Evolutionary conservation across 2,888 invertebrate genomes (phyloP).

Genomic region (Macroteleia sp.): DNA sequence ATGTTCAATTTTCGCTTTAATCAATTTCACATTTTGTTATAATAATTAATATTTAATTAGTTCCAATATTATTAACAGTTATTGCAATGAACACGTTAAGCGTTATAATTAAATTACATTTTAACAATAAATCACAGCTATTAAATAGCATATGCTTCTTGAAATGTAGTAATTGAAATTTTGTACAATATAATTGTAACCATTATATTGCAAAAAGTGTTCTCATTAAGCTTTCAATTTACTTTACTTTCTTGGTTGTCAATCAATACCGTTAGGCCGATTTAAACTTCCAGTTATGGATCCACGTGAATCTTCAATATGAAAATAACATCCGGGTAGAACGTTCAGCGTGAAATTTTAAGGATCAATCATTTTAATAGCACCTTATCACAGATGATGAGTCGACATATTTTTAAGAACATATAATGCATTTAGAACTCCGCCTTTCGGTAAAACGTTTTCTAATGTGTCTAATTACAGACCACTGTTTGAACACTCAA

Average conservation of each 20-base stretch:
- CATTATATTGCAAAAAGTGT: conserved; percentile 9
- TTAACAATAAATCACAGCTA: no score
- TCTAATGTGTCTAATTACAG: conserved; percentile 76
- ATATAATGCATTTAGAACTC: conserved; percentile 68
- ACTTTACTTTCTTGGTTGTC: neutral
- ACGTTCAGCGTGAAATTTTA: conserved; percentile 34
- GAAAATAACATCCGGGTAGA: conserved; percentile 33
- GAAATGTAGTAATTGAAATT: conserved; percentile 1
- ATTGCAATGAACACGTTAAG: no score
- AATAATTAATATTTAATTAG: no score
- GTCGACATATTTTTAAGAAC: conserved; percentile 67
- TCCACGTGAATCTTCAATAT: conserved; percentile 8
- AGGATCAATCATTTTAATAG: conserved; percentile 75
- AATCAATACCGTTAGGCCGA: conserved; percentile 20
- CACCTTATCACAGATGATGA: conserved; percentile 74
- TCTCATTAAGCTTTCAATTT: conserved; percentile 21
- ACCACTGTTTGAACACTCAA: conserved; percentile 75
- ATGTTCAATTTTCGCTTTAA: no score
- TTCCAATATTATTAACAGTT: no score
- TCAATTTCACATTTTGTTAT: no score
- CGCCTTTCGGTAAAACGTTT: conserved; percentile 47
- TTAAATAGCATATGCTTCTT: no score
- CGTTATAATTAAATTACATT: no score
- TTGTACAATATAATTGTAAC: neutral
- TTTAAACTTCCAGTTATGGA: conserved; percentile 25